Evolutionary conservation across 2,113 vertebrate genomes (phyloP), one percentile per base, ranked within the genome.

Genomic region (Eptesicus fuscus): DNA sequence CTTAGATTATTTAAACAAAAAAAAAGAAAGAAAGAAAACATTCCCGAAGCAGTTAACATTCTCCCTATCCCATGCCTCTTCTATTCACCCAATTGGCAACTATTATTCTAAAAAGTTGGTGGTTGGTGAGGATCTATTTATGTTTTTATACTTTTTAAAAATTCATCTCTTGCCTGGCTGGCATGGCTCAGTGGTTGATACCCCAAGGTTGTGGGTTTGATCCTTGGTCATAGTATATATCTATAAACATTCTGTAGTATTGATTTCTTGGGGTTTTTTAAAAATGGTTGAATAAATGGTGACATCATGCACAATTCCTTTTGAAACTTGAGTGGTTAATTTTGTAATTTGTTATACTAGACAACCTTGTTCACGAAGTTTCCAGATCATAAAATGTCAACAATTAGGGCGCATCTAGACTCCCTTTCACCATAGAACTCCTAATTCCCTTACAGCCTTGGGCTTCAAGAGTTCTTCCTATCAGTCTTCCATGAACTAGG

Each of bases 301-400:
- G 20, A 80, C 59, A 91, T 40, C 40, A 44, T 83, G 4, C 37
- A 65, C 40, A 51, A 59, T 84, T 86, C 37, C 40, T 83, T 94
- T 73, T 35, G 18, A 84, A 91, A 83, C 4, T 14, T 44, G 7
- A 80, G 22, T 59, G 37, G 14, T 76, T 92, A 76, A 73, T 65
- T 83, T 78, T 87, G 14, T 80, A 44, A 63, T 71, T 90, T 74
- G n/a, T 42, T 93, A 49, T 49, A 87, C 65, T 35, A 11, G 49
- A 77, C 80, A 61, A 23, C 40, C 22, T 96, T 25, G 69, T 79
- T 95, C 77, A 84, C 1, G 1, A 28, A 35, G 40, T 95, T 82
- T 93, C 22, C 77, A 94, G 65, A 94, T 92, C 25, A 85, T 37
- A 84, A 61, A 65, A 56, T 71, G 14, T 80, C 82, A 70, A 80